Percentiles rank a stretch among this genome's conserved stretches.
These are phyloP conservation scores for Watsonalla cultraria DNA, from an alignment of 2,888 invertebrate genomes.

Conservation along the genomic window DNA sequence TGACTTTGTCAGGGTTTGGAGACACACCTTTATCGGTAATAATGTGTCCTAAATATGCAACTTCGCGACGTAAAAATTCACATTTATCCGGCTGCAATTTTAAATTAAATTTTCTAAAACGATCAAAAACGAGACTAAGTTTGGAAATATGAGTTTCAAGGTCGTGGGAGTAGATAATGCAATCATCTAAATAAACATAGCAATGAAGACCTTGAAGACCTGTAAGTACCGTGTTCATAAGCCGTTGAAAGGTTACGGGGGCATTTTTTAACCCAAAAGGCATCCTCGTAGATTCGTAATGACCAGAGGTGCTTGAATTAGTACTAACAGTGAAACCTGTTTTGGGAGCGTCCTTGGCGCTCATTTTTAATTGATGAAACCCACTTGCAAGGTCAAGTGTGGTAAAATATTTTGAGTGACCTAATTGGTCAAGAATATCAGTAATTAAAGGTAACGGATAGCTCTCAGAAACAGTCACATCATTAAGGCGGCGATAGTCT, in stretches of 20 bases:
- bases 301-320: constrained; percentile 20
- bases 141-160: not conserved
- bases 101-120: too few species aligned
- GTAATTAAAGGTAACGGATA: not conserved
- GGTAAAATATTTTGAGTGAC: constrained; percentile 15
- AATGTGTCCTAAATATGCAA: constrained; percentile 33
- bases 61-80: constrained; percentile 17
- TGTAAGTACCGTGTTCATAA: not conserved
- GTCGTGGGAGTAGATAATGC: not conserved
- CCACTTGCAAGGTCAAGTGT: too few species aligned
- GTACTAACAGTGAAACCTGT: constrained; percentile 29
- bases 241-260: not conserved
- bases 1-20: constrained; percentile 4
- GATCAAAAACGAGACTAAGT: not conserved
- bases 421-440: not conserved
- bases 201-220: not conserved
- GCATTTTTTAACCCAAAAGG: not conserved
- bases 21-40: constrained; percentile 26
- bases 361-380: constrained; percentile 15
- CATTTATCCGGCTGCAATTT: too few species aligned
- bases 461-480: not conserved
- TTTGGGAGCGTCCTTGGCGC: constrained; percentile 16
- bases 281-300: constrained; percentile 16
- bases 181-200: not conserved
- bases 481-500: not conserved